Evolutionary conservation across 1,140 invertebrate species (phyloP), one percentile per base, ranked within the genome.

Genomic region (Halyomorpha halys): DNA sequence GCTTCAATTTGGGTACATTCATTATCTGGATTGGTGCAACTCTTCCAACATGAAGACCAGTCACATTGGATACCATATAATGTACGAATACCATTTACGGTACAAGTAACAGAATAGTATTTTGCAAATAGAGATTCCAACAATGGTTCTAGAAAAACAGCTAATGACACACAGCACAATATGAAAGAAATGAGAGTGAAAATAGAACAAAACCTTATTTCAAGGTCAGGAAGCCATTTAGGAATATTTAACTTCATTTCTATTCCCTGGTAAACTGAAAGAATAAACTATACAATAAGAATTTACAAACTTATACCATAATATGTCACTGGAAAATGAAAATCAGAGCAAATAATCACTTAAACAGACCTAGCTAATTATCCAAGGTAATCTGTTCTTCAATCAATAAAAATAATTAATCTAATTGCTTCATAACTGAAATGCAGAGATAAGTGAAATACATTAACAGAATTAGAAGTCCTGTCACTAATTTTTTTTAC

Each of bases 21-120:
- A 65, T 66, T 72, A 59, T 72, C 68, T 25, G 72, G 71, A 15
- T 69, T 68, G 1, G 73, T 73, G 61, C 73, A 74, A 14, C 73
- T 73, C 34, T 70, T 67, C 27, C 71, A 66, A 69, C 73, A 74
- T 14, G 71, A 72, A 16, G 72, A 72, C 73, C 73, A 74, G 18
- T 70, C 66, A 64, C 73, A 74, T 59, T 74, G 73, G 30, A 70
- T 69, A 18, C 70, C 71, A 64, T 63, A 34, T 11, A 11, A 27
- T 59, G 25, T 65, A 18, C 30, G 18, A 11, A 56, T 23, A 9
- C 27, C 53, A 16, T 15, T 21, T 5, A 56, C 21, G 5, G 14
- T 23, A 25, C 53, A 56, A 23, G 15, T 16, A 2, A 15, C 15
- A 21, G 23, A 15, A 16, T 56, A 19, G 18, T 51, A 45, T 54